Base-by-base conservation (phyloP, 2,797 vertebrate genomes). In the Tolypeutes matacus region DNA sequence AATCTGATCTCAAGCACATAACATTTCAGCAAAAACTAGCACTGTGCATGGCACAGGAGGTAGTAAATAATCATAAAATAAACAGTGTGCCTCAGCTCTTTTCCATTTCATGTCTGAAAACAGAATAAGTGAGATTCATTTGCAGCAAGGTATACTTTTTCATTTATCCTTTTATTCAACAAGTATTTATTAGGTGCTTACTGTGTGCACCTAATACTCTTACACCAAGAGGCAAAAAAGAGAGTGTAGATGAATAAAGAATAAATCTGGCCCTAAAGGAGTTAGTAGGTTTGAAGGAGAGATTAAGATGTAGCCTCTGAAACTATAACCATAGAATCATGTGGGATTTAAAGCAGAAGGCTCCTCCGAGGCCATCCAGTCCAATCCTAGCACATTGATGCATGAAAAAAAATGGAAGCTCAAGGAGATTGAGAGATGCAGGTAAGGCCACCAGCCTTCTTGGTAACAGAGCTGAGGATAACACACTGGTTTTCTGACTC, bases 401-500 rank as follows among this genome's bases (percentile, higher is more conserved):
- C 18, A 7, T 6, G 39, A 39, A 27, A 73, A 14, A 39, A 81
- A 88, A 70, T 49, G 5, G 34, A 82, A 58, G 34, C 17, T 64
- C n/a, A 23, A 9, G 58, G 17, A 78, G 27, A 27, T 2, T 1
- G n/a, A 80, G 20, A 23, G 25, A 56, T 1, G 0, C 13, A 1
- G 27, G 60, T 14, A 49, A 29, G n/a, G 39, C 3, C 49, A 60
- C 36, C 29, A 1, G 2, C 12, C 8, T 27, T 73, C 12, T 21
- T 8, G 2, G 10, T 17, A 21, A 23, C 15, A 20, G 11, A 69
- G 36, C 25, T 27, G 21, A 78, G 42, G 67, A 18, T 31, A 21
- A 21, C 0, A 3, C 3, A 0, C 25, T 1, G 3, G 67, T 51
- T n/a, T 77, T 12, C 20, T 4, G 2, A 46, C 1, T 13, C 23